Percentiles rank a stretch among this genome's conserved stretches.
These are phyloP conservation scores for Pegoplata infirma DNA, from an alignment of 2,888 invertebrate genomes.

Conservation along the genomic window DNA sequence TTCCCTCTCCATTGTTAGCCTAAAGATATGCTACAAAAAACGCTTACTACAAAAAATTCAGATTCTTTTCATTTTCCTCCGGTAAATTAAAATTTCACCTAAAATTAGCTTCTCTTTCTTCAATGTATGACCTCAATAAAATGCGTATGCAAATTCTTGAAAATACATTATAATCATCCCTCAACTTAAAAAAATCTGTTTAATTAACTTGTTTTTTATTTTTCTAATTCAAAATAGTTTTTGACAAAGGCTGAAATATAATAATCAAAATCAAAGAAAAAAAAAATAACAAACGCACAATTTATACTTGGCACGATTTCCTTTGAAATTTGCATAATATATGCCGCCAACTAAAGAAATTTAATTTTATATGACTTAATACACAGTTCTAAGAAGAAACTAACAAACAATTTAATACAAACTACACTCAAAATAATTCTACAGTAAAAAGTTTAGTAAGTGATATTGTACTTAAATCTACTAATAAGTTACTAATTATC, in stretches of 20 bases:
- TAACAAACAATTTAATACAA: not conserved
- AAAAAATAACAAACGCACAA: constrained; percentile 16
- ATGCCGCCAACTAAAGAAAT: constrained; percentile 13
- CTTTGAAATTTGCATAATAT: constrained; percentile 52
- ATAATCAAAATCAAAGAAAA: constrained; percentile 1
- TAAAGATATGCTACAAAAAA: no score
- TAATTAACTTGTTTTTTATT: constrained; percentile 4
- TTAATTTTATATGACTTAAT: constrained; percentile 8
- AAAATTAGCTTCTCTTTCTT: not conserved
- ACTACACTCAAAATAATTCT: no score
- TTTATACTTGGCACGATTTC: constrained; percentile 24
- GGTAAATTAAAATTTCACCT: not conserved
- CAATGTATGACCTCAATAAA: not conserved
- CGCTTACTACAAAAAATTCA: no score
- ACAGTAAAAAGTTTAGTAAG: no score
- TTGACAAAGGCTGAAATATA: not conserved
- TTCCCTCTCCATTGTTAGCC: no score
- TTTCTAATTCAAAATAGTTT: not conserved
- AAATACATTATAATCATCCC: not conserved
- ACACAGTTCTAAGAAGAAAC: constrained; percentile 1
- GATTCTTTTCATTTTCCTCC: not conserved
- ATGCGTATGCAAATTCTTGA: not conserved
- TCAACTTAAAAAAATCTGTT: constrained; percentile 1
- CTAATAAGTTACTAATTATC: no score
- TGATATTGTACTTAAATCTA: no score